Evolutionary conservation across 2,113 vertebrate genomes (phyloP).

Genomic region (Ctenodactylus gundi): DNA sequence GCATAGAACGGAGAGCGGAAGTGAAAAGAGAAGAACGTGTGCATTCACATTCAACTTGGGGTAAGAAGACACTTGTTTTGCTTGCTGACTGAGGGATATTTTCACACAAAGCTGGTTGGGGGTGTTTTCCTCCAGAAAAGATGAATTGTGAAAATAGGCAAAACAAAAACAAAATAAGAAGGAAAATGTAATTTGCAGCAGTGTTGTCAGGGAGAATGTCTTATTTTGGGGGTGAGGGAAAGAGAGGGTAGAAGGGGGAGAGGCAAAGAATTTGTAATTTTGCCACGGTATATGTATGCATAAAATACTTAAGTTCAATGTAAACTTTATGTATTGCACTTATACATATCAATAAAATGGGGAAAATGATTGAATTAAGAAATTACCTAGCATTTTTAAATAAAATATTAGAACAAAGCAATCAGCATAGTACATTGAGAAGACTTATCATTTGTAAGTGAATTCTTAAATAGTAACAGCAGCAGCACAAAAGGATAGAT

Average conservation of each 20-base stretch:
- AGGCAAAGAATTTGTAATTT: too few species aligned
- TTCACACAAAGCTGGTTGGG: not conserved
- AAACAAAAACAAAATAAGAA: not conserved
- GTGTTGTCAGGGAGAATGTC: not conserved
- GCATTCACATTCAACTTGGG: not conserved
- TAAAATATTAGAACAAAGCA: not conserved
- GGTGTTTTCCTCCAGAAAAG: not conserved
- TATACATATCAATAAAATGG: too few species aligned
- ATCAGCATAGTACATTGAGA: not conserved
- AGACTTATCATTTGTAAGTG: conserved; percentile 6
- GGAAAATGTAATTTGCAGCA: not conserved
- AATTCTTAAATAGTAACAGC: not conserved
- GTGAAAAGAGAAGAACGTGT: not conserved
- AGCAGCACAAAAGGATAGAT: not conserved
- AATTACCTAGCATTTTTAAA: too few species aligned
- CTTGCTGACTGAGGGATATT: not conserved
- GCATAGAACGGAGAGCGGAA: not conserved
- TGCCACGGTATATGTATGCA: too few species aligned
- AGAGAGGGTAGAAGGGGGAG: not conserved
- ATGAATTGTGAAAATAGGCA: not conserved
- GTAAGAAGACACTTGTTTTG: not conserved
- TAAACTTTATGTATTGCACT: too few species aligned
- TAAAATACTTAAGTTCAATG: too few species aligned
- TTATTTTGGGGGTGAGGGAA: not conserved
- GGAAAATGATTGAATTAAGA: too few species aligned